A percentile compares a stretch with the other conserved stretches of the same genome.
These are phyloP conservation scores for Micrastur ruficollis DNA, from an alignment of 2,797 vertebrate species.

Conservation along the genomic window DNA sequence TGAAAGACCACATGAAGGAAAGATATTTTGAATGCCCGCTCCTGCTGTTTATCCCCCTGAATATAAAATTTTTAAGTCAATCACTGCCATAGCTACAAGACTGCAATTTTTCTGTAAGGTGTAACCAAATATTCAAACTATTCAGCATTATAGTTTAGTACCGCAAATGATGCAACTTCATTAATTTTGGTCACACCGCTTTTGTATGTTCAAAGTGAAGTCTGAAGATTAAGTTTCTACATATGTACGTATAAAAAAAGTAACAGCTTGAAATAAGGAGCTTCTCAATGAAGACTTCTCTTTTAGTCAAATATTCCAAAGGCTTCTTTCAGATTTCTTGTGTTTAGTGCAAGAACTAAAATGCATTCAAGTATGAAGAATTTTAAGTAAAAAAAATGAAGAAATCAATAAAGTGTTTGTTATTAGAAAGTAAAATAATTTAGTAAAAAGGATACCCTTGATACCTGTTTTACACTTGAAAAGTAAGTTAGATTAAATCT, in stretches of 20 bases:
- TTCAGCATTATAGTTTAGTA: background rate
- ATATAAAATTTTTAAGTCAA: background rate
- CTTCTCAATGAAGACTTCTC: background rate
- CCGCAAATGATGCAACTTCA: background rate
- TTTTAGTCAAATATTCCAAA: background rate
- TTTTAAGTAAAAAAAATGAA: background rate
- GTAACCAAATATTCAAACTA: background rate
- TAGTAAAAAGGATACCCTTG: background rate
- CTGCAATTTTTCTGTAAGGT: background rate
- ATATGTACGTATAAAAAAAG: background rate
- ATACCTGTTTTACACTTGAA: background rate
- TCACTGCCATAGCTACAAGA: slow-evolving; percentile 3
- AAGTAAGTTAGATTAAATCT: background rate
- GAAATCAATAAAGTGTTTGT: background rate
- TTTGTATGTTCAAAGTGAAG: background rate
- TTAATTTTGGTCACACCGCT: background rate
- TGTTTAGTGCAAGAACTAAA: background rate
- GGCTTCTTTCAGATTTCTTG: background rate
- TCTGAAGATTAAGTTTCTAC: background rate
- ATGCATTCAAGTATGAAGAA: background rate
- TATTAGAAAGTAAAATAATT: background rate
- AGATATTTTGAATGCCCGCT: background rate
- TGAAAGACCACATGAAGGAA: background rate
- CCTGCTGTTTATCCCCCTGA: background rate
- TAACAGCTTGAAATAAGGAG: background rate